Percentiles rank a stretch among this genome's conserved stretches.
phyloP scores from a whole-genome alignment of 2,888 invertebrate species.

The Rambutsinella grinnellia region DNA sequence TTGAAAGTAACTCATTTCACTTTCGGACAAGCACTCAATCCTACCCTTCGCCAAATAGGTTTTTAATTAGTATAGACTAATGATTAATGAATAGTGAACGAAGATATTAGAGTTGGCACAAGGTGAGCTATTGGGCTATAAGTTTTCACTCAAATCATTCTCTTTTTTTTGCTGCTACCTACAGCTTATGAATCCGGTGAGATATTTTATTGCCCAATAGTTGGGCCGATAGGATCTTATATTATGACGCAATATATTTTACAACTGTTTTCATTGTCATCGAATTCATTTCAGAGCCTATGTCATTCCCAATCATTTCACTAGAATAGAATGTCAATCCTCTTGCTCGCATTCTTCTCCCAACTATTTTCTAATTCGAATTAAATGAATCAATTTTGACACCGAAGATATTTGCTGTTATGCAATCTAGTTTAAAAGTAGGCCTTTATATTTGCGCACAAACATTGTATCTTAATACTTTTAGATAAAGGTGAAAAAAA shows the following conservation, averaged over 20 bases:
- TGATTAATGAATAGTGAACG: not conserved
- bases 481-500: too few species aligned
- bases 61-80: slow-evolving; percentile 23
- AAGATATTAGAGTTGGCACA: not conserved
- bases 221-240: too few species aligned
- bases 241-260: not conserved
- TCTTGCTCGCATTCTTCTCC: not conserved
- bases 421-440: not conserved
- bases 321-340: too few species aligned
- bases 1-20: too few species aligned
- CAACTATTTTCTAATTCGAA: too few species aligned
- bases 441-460: not conserved
- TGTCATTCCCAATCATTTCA: not conserved
- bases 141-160: too few species aligned
- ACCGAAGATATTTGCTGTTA: not conserved
- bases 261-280: not conserved
- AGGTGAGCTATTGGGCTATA: too few species aligned
- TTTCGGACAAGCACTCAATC: too few species aligned
- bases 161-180: too few species aligned
- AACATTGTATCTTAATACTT: not conserved
- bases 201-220: not conserved
- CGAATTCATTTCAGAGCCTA: too few species aligned
- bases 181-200: not conserved
- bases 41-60: slow-evolving; percentile 14
- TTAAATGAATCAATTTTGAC: not conserved